Conservation (phyloP, 2,797 vertebrate species). For the Limnodromus scolopaceus region DNA sequence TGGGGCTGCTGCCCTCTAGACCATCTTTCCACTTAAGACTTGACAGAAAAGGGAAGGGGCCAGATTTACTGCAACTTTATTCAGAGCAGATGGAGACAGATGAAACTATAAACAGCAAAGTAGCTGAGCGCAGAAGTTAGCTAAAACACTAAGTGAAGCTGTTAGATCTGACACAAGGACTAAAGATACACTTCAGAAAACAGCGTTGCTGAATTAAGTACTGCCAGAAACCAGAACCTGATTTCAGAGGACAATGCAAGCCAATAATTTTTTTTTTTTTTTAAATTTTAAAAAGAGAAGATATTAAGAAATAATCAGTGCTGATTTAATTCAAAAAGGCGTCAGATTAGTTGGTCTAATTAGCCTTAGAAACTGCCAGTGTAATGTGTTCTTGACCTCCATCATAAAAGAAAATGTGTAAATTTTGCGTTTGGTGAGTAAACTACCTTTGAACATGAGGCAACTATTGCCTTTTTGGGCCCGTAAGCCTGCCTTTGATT, state of each 20-base stretch:
- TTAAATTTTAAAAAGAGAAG: background rate
- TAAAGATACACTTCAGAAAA: constrained; percentile 17
- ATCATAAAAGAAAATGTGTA: background rate
- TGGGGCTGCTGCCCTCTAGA: background rate
- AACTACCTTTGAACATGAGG: background rate
- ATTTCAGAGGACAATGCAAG: constrained; percentile 2
- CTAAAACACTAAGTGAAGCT: constrained; percentile 45
- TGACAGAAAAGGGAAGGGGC: background rate
- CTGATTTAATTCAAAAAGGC: constrained; percentile 20
- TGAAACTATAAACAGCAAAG: constrained; percentile 52
- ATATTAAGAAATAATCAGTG: background rate
- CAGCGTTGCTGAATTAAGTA: background rate
- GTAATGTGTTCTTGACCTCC: constrained; percentile 12
- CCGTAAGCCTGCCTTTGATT: background rate
- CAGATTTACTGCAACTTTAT: constrained; percentile 22
- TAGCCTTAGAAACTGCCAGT: background rate
- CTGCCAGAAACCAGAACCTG: background rate
- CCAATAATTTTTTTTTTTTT: background rate
- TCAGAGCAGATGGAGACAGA: constrained; percentile 42
- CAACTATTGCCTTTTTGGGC: background rate
- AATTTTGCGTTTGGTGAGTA: background rate
- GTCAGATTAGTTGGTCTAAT: constrained; percentile 10
- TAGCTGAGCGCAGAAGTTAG: constrained; percentile 31
- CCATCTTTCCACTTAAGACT: background rate
- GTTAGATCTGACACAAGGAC: constrained; percentile 36